These are phyloP conservation scores for Danio kyathit DNA, from an alignment of 2,797 vertebrate species.

Conservation along the genomic window DNA sequence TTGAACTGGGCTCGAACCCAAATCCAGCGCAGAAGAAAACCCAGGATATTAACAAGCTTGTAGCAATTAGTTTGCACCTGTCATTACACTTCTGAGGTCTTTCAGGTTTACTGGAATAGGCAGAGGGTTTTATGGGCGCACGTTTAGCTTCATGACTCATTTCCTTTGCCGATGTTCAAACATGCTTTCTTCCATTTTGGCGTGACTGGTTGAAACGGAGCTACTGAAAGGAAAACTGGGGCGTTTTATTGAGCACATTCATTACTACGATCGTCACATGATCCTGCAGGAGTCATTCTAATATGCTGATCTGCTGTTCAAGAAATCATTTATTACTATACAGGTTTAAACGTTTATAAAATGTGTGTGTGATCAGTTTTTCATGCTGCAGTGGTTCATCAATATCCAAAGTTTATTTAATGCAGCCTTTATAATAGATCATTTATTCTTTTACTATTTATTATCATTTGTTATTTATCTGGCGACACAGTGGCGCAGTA, in stretches of 20 bases:
- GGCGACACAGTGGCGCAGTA: too few relatives aligned
- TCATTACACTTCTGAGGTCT: slow-evolving; percentile 11
- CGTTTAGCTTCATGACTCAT: slow-evolving; percentile 6
- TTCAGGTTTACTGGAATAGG: slow-evolving; percentile 25
- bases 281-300: background rate
- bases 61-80: slow-evolving; percentile 28
- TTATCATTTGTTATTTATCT: too few relatives aligned
- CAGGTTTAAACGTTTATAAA: too few relatives aligned
- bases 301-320: too few relatives aligned
- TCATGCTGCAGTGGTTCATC: too few relatives aligned
- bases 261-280: background rate
- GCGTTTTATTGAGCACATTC: background rate
- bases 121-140: slow-evolving; percentile 13
- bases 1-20: background rate
- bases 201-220: background rate
- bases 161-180: background rate
- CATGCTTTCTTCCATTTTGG: background rate
- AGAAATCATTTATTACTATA: too few relatives aligned
- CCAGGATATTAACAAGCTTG: slow-evolving; percentile 26
- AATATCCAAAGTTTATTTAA: too few relatives aligned
- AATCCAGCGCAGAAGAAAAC: background rate
- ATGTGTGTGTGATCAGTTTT: too few relatives aligned
- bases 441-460: too few relatives aligned
- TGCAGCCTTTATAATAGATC: too few relatives aligned
- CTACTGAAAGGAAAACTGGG: background rate